Base-by-base conservation (phyloP, 92 coral and sea anemone genomes). In the Actinernus sp. region DNA sequence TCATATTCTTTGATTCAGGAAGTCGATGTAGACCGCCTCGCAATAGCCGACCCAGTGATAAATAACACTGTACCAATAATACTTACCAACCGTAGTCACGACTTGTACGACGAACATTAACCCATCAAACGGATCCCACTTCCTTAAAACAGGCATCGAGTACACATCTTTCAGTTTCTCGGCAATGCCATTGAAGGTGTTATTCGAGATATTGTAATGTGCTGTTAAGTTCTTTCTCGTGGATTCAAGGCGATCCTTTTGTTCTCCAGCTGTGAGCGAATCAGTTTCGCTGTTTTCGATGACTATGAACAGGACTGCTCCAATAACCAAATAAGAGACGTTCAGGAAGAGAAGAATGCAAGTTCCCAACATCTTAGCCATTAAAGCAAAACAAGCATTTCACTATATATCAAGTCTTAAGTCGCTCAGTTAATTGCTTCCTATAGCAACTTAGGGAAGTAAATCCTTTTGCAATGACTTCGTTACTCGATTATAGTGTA, bases 31-130 rank as follows among this genome's bases (percentile, higher is more conserved):
- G n/a, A n/a, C n/a, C n/a, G n/a, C n/a, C n/a, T n/a, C n/a, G n/a
- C n/a, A n/a, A n/a, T n/a, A n/a, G n/a, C n/a, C n/a, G n/a, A n/a
- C n/a, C n/a, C n/a, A n/a, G n/a, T 37, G 0, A n/a, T n/a, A n/a
- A n/a, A n/a, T n/a, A n/a, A n/a, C n/a, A n/a, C n/a, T n/a, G n/a
- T n/a, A n/a, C n/a, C n/a, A 3, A 49, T 9, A 12, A 9, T 4
- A 47, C 86, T 61, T 55, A 79, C 86, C 86, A 13, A 79, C 71
- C 21, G 86, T 79, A 7, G 86, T 61, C 26, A 79, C 40, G 5
- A 79, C 53, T 36, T 79, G 86, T 20, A 79, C 22, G 6, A 71
- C 79, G 33, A 71, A 79, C 26, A 34, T 34, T 34, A 34, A 34
- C 6, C 41, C 41, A 34, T 34, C 41, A 6, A 34, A 34, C 14